Evolutionary conservation across 2,113 vertebrate genomes (phyloP).

Genomic region (Apaloderma vittatum): DNA sequence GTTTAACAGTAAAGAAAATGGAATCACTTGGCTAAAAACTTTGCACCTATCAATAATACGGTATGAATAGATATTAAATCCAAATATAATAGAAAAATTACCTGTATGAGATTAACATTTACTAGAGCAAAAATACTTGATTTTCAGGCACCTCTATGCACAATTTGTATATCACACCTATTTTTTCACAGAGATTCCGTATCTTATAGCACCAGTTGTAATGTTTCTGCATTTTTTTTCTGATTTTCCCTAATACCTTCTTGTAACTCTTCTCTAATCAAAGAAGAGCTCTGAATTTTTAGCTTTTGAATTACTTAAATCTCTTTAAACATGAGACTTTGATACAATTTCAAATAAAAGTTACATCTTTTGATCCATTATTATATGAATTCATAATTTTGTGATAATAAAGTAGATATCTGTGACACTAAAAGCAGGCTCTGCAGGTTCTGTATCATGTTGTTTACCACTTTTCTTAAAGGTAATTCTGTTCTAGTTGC

Average conservation of each 20-base stretch:
- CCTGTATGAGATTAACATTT: slow-evolving; percentile 26
- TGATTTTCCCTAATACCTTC: neutral
- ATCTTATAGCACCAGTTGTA: neutral
- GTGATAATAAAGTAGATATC: neutral
- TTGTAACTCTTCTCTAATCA: neutral
- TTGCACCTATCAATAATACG: slow-evolving; percentile 11
- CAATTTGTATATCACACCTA: neutral
- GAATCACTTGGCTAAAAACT: slow-evolving; percentile 35
- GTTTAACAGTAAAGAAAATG: slow-evolving; percentile 42
- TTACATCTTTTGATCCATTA: neutral
- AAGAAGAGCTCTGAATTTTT: neutral
- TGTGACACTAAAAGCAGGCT: neutral
- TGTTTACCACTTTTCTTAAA: neutral
- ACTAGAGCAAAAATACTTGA: slow-evolving; percentile 40
- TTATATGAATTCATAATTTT: neutral
- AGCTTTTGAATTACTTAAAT: neutral
- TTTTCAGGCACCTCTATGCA: slow-evolving; percentile 11
- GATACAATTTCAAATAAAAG: neutral
- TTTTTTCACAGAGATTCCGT: neutral
- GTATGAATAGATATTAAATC: slow-evolving; percentile 34
- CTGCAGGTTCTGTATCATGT: neutral
- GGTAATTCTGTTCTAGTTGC: neutral
- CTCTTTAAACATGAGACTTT: neutral
- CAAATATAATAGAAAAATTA: slow-evolving; percentile 37
- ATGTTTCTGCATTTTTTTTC: neutral